phyloP scores from a whole-genome alignment of 1,140 invertebrate species.

The Lepidurus couesii region DNA sequence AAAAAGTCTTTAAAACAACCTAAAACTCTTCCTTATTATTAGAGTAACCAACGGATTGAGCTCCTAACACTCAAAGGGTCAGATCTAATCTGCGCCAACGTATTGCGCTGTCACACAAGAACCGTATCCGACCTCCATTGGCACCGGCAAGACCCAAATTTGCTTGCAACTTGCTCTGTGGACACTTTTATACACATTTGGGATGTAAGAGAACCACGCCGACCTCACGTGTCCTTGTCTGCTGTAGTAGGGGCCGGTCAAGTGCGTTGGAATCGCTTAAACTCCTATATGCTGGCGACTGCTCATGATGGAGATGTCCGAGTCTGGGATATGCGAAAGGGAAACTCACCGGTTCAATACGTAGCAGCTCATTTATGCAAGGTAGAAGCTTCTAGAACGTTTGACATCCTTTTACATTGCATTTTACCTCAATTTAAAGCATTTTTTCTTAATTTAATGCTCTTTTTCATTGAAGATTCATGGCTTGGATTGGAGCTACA shows the following conservation, averaged over 20 bases:
- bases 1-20: not conserved
- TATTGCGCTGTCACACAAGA: constrained; percentile 76
- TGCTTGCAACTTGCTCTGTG: constrained; percentile 85
- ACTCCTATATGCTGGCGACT: constrained; percentile 76
- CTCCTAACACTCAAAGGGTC: constrained; percentile 64
- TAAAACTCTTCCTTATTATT: constrained; percentile 34
- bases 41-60: constrained; percentile 80
- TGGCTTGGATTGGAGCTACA: constrained; percentile 87
- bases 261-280: constrained; percentile 87
- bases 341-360: constrained; percentile 78
- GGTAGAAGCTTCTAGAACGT: constrained; percentile 40
- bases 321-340: constrained; percentile 90
- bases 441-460: constrained; percentile 25
- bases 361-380: constrained; percentile 87
- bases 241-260: constrained; percentile 84
- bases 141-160: constrained; percentile 80
- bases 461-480: constrained; percentile 59
- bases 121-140: constrained; percentile 90
- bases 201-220: constrained; percentile 79
- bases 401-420: not conserved
- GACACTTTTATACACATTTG: constrained; percentile 90
- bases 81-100: constrained; percentile 62
- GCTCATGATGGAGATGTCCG: constrained; percentile 92
- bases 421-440: not conserved
- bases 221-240: constrained; percentile 71